Evolutionary conservation across 2,888 invertebrate genomes (phyloP), one percentile per base, ranked within the genome.

Genomic region (Hypomecis punctinalis): DNA sequence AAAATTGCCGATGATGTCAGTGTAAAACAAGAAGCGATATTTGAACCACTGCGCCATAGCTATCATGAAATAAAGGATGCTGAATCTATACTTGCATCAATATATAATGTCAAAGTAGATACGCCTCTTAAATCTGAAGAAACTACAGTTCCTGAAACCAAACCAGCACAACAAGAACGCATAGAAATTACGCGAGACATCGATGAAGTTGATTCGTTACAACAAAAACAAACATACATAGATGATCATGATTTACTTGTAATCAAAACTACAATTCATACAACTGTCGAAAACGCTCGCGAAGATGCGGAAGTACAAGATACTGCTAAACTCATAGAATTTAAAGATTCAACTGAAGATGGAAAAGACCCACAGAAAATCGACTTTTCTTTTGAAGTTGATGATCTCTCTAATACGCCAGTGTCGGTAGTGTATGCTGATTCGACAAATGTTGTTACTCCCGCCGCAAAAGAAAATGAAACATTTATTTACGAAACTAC

Each of bases 11-110:
- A 23, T 23, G 23, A 23, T 23, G 23, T 23, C 23, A 23, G 23
- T 23, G 23, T 23, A 23, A 23, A 23, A 23, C 23, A 23, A 23
- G 3, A 66, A 54, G 8, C 37, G 57, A 42, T 71, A n/a, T 76
- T 65, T 55, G 81, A 84, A 69, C 66, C 74, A 40, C 64, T 74
- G 39, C 68, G 67, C 42, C 74, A 82, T 37, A 81, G 66, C 63
- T 85, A 88, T 66, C 74, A 83, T 23, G 84, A 85, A 76, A 76
- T 86, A 66, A 72, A 71, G 55, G 86, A 88, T 69, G 84, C 83
- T 61, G 84, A 85, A 74, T 61, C 46, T 61, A 23, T 64, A 45
- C 57, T 81, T 36, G 82, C 66, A 55, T 62, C 33, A 47, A 62
- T 36, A 47, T 67, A 58, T 60, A 61, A 39, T 39, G 10, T 23